Conservation (phyloP, 2,113 vertebrate genomes). For the Haemorhous mexicanus region DNA sequence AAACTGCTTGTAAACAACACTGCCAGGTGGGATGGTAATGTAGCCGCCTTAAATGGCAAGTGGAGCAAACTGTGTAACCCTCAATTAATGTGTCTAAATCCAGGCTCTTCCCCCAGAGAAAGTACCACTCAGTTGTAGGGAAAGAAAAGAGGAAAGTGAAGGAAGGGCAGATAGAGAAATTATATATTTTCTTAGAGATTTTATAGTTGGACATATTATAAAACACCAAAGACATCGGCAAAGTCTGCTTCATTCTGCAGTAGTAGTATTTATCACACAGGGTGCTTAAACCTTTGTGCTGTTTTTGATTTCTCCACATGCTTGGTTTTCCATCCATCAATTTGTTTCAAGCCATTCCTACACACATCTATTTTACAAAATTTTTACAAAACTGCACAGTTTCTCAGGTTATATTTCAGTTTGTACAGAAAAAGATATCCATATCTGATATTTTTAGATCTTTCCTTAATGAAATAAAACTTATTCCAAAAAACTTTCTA, state of each 20-base stretch:
- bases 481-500: neutral
- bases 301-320: neutral
- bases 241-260: neutral
- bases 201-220: neutral
- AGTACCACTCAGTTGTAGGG: neutral
- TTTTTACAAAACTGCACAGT: neutral
- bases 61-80: neutral
- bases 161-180: neutral
- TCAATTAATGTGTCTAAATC: constrained; percentile 11
- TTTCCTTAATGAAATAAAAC: neutral
- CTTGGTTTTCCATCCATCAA: neutral
- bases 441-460: neutral
- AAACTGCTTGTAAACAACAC: constrained; percentile 39
- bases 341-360: neutral
- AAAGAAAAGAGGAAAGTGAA: neutral
- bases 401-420: neutral
- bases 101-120: neutral
- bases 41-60: constrained; percentile 18
- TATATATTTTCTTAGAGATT: neutral
- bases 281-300: neutral
- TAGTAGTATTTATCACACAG: neutral
- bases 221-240: neutral
- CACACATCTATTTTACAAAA: accelerated
- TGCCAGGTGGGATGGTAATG: neutral
- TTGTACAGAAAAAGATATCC: neutral